These are phyloP conservation scores for Eonycteris spelaea DNA, from an alignment of 2,113 vertebrate genomes.

Conservation along the genomic window DNA sequence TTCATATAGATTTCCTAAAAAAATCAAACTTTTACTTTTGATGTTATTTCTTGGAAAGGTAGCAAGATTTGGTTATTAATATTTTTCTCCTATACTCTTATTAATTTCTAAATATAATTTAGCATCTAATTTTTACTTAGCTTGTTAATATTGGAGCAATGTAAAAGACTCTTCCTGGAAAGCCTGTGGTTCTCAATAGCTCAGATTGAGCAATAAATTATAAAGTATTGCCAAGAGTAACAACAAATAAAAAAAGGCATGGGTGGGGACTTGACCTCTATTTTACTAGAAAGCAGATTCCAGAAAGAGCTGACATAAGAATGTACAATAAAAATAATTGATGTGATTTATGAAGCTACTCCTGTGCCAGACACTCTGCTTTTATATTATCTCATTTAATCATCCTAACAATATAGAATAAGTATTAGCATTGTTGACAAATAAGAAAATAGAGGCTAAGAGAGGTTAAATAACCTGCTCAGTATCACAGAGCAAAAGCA, in stretches of 20 bases:
- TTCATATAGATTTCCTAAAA: neutral
- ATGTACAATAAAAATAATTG: neutral
- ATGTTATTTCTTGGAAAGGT: neutral
- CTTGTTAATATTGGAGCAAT: neutral
- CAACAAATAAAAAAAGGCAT: neutral
- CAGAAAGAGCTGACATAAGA: slow-evolving; percentile 27
- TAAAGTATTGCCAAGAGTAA: slow-evolving; percentile 32
- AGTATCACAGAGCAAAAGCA: neutral
- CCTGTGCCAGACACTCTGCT: neutral
- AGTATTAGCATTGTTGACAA: neutral
- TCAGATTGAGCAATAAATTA: slow-evolving; percentile 8
- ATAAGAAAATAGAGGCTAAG: neutral
- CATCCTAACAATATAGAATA: neutral
- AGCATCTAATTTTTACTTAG: slow-evolving; percentile 32
- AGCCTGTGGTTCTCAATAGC: neutral
- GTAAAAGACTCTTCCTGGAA: slow-evolving; percentile 16
- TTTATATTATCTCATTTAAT: slow-evolving; percentile 24
- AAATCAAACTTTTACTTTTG: neutral
- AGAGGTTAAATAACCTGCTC: neutral
- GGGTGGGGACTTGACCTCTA: neutral
- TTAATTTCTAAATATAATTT: slow-evolving; percentile 47
- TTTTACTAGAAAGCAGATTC: slow-evolving; percentile 30
- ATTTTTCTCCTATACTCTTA: neutral
- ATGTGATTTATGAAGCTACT: slow-evolving; percentile 7
- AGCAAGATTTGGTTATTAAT: neutral